Conservation (phyloP, 2,113 vertebrate species). For the Labeo catla region DNA sequence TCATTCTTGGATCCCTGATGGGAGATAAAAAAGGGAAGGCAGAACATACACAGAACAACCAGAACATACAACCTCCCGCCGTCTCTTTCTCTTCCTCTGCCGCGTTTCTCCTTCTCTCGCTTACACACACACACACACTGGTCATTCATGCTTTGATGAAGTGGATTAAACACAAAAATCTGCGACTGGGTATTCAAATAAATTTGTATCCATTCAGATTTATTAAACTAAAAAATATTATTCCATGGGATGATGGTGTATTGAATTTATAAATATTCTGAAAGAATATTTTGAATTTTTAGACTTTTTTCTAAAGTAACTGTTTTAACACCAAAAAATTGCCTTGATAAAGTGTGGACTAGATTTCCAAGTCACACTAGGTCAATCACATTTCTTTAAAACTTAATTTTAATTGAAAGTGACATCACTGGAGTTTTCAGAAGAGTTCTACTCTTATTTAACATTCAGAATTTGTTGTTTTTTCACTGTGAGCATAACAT, state of each 20-base stretch:
- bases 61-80: neutral
- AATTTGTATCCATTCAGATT: neutral
- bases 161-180: neutral
- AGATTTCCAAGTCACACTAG: neutral
- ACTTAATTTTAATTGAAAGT: neutral
- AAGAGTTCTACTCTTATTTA: neutral
- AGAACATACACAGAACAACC: slow-evolving; percentile 26
- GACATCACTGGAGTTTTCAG: neutral
- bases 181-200: neutral
- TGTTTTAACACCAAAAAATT: neutral
- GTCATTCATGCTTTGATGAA: neutral
- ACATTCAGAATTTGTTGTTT: neutral
- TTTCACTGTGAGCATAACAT: too few relatives aligned
- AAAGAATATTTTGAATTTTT: neutral
- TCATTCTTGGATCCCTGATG: slow-evolving; percentile 49
- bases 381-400: neutral
- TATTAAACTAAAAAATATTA: neutral
- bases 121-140: neutral
- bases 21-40: slow-evolving; percentile 31
- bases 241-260: neutral
- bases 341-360: neutral
- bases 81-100: neutral
- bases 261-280: neutral
- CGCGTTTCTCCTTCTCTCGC: neutral
- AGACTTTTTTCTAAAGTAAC: neutral